Conservation (phyloP, 1,140 invertebrate genomes). For the Drosophila orena region DNA sequence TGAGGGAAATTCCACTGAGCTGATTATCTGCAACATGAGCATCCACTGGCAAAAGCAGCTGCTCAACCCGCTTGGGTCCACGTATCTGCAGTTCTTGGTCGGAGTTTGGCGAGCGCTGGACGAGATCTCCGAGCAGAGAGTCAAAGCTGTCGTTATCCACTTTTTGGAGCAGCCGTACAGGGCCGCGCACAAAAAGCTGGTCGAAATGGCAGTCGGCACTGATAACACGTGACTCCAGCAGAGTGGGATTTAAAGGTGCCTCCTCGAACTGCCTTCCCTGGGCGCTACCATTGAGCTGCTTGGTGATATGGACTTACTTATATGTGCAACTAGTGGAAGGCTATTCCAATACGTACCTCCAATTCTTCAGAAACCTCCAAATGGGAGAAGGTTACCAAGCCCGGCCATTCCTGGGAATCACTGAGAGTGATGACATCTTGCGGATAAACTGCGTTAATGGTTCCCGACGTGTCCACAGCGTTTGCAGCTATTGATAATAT, state of each 20-base stretch:
- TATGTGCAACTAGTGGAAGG: too few species aligned
- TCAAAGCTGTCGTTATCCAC: conserved; percentile 73
- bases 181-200: conserved; percentile 84
- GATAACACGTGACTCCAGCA: conserved; percentile 80
- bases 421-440: conserved; percentile 76
- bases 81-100: conserved; percentile 71
- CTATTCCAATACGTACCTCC: conserved; percentile 56
- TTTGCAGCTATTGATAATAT: conserved; percentile 44
- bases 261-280: conserved; percentile 83
- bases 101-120: conserved; percentile 68
- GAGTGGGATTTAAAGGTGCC: conserved; percentile 84
- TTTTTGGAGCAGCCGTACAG: conserved; percentile 72
- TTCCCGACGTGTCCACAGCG: conserved; percentile 63
- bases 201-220: conserved; percentile 85
- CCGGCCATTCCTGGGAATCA: conserved; percentile 77
- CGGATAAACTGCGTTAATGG: conserved; percentile 78
- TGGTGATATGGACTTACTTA: neutral
- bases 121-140: conserved; percentile 60
- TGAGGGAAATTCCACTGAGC: conserved; percentile 83
- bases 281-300: conserved; percentile 85
- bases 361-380: conserved; percentile 84
- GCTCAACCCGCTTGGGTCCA: conserved; percentile 83
- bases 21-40: conserved; percentile 53
- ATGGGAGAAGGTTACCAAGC: conserved; percentile 82
- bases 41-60: conserved; percentile 72